These are phyloP conservation scores for Gavialis gangeticus DNA, from an alignment of 2,113 vertebrate species.

Conservation along the genomic window DNA sequence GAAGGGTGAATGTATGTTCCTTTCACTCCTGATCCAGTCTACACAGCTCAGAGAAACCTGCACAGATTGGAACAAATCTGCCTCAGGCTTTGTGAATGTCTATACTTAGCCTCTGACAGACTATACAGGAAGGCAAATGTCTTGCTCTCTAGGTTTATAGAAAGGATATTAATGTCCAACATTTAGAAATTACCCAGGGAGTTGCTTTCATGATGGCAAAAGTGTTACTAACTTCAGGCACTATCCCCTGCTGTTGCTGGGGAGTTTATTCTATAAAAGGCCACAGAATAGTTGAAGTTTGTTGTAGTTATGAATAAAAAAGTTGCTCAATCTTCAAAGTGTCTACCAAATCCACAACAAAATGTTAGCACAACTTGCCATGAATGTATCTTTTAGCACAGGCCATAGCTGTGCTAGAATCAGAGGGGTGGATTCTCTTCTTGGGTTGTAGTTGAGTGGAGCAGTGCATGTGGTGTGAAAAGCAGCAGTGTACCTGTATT, in stretches of 20 bases:
- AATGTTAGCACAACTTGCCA: not conserved
- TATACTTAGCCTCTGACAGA: not conserved
- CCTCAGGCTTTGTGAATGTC: too few species aligned
- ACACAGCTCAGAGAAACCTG: not conserved
- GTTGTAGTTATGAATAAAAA: not conserved
- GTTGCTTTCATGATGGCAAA: not conserved
- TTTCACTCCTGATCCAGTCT: not conserved
- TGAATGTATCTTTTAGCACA: not conserved
- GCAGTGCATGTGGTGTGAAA: not conserved
- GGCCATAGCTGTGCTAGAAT: not conserved
- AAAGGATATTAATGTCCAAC: not conserved
- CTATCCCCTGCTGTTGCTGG: not conserved
- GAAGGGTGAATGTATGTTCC: too few species aligned
- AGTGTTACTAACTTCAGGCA: not conserved
- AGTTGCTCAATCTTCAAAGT: not conserved
- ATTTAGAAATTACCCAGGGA: not conserved
- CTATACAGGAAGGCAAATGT: not conserved
- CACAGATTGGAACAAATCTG: too few species aligned
- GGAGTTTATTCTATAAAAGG: not conserved
- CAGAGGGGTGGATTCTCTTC: not conserved
- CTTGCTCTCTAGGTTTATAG: not conserved
- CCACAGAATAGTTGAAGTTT: not conserved
- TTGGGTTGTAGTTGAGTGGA: not conserved
- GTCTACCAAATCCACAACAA: too few species aligned
- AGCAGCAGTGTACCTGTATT: not conserved